Conservation (phyloP, 2,113 vertebrate species). For the Chloroceryle aenea region DNA sequence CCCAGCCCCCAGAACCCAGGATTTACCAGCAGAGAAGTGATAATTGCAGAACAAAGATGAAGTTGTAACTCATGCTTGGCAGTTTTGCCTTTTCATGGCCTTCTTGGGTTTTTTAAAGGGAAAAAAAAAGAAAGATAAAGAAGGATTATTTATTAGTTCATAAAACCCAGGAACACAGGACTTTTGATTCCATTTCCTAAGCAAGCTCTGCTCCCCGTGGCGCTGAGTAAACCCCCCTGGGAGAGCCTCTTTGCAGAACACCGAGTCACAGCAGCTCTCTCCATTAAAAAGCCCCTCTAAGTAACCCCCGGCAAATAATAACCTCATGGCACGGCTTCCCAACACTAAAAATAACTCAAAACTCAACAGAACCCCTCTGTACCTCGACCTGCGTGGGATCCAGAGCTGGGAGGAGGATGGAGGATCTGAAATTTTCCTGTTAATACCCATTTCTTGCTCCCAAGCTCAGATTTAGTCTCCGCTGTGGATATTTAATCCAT, state of each 20-base stretch:
- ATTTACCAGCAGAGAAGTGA: neutral
- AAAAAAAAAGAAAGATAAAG: too few relatives aligned
- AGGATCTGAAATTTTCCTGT: neutral
- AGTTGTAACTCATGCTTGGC: neutral
- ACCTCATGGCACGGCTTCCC: neutral
- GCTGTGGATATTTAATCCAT: neutral
- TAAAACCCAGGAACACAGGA: neutral
- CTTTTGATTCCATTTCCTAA: neutral
- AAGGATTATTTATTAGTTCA: neutral
- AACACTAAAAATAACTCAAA: neutral
- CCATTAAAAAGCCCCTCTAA: neutral
- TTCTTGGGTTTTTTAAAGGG: neutral
- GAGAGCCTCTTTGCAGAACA: neutral
- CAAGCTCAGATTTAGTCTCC: neutral
- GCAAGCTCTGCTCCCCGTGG: neutral
- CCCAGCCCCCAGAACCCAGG: too few relatives aligned
- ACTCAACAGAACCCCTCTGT: neutral
- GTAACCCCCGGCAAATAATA: neutral
- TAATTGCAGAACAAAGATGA: neutral
- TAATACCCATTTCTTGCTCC: neutral
- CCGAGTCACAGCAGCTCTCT: neutral
- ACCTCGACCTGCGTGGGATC: fast-evolving
- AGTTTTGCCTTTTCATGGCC: neutral
- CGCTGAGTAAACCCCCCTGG: neutral
- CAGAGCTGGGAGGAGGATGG: fast-evolving